Evolutionary conservation across 2,113 vertebrate genomes (phyloP).

Genomic region (Burhinus bistriatus): DNA sequence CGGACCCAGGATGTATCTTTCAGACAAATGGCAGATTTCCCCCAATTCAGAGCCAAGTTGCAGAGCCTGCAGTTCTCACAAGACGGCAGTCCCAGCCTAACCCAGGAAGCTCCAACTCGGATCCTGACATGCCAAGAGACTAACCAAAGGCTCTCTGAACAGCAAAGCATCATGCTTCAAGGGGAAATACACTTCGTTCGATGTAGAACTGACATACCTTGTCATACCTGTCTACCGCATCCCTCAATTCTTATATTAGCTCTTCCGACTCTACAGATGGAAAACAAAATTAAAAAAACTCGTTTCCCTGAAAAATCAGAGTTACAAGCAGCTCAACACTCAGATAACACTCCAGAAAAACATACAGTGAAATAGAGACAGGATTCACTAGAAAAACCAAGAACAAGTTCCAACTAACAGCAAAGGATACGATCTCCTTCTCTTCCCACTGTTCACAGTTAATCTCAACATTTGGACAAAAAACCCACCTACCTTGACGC

Average conservation of each 20-base stretch:
- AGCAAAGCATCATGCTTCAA: neutral
- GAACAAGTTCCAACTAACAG: neutral
- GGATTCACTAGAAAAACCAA: neutral
- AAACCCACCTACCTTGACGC: neutral
- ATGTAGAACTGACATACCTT: neutral
- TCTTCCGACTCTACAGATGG: neutral
- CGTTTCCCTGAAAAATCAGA: neutral
- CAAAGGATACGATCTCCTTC: neutral
- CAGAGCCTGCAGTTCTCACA: neutral
- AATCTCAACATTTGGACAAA: neutral
- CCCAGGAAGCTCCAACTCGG: neutral
- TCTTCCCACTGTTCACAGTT: neutral
- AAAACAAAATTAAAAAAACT: neutral
- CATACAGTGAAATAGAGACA: accelerated
- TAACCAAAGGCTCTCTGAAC: neutral
- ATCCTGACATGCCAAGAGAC: too few relatives aligned
- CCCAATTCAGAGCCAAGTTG: neutral
- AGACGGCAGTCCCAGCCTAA: neutral
- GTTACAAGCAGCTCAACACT: neutral
- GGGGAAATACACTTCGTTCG: neutral
- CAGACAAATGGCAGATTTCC: neutral
- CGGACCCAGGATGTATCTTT: accelerated
- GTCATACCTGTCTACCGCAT: neutral
- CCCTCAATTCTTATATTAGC: accelerated
- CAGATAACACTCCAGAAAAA: neutral